These are phyloP conservation scores for Rhinolophus sinicus DNA, from an alignment of 2,113 vertebrate genomes.

Conservation along the genomic window DNA sequence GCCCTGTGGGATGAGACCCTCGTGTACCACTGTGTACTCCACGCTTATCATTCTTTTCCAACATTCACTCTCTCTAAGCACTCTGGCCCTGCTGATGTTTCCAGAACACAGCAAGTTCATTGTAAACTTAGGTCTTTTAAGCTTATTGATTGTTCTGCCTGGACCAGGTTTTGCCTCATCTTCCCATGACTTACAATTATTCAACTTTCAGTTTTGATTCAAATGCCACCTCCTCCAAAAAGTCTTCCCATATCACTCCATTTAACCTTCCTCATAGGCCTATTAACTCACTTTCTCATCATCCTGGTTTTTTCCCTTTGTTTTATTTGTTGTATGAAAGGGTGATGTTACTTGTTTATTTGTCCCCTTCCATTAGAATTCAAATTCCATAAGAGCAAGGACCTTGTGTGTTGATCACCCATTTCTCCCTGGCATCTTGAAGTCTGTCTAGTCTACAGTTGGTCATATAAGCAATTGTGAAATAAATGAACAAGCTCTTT, in stretches of 20 bases:
- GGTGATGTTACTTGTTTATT: not conserved
- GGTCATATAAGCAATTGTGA: not conserved
- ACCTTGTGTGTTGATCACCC: not conserved
- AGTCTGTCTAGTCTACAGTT: not conserved
- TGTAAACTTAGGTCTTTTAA: not conserved
- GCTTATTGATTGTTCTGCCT: not conserved
- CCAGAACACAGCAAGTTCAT: not conserved
- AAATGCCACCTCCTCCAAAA: not conserved
- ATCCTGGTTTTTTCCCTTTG: not conserved
- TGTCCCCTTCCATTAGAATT: not conserved
- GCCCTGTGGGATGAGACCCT: no score
- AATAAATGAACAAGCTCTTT: not conserved
- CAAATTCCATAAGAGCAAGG: not conserved
- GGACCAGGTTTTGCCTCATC: not conserved
- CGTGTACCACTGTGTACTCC: not conserved
- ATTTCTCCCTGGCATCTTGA: not conserved
- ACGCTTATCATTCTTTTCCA: not conserved
- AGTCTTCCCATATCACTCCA: not conserved
- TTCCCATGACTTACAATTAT: not conserved
- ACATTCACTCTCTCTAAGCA: not conserved
- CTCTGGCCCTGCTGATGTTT: not conserved
- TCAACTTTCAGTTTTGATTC: not conserved
- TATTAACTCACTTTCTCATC: not conserved
- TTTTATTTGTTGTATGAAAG: not conserved
- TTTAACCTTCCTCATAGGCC: no score